Evolutionary conservation across 2,113 vertebrate genomes (phyloP), one percentile per base, ranked within the genome.

Genomic region (Pelusios castaneus): DNA sequence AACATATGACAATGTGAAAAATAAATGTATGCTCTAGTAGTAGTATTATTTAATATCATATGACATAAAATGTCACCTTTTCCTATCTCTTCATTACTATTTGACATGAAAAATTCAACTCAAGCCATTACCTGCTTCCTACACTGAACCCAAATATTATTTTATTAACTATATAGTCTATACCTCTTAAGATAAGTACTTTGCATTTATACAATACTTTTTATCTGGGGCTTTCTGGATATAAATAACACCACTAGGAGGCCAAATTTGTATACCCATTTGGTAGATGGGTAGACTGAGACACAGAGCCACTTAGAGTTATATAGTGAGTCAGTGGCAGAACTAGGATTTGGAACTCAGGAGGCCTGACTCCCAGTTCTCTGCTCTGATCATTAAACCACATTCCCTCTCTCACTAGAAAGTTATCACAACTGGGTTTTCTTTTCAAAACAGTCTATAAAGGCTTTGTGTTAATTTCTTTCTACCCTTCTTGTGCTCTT

Each of bases 11-110:
- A 97, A 97, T 58, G 84, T 75, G 79, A 90, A 96, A 96, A 76
- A 96, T 21, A 96, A 95, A 89, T 84, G 82, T 96, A 94, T 90
- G 90, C 85, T 93, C 92, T 80, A 92, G 54, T 82, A 94, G 34
- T 85, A 89, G 5, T 1, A n/a, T 89, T 82, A 79, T 54, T 96
- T 67, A 67, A 89, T 92, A 97, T 96, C 91, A 94, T 95, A 95
- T 95, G 97, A 97, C 95, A 96, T 95, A 97, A 97, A 96, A 97
- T 95, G 94, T 97, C 95, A 97, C 85, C 11, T 87, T 95, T 92
- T 89, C 45, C 11, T 92, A n/a, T 90, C 51, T 86, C 49, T 79
- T 77, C 34, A 27, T 77, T 27, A 13, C 27, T 76, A 67, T 45
- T 93, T 84, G n/a, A 78, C 5, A 92, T 84, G 56, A 70, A 52